phyloP scores from a whole-genome alignment of 1,140 invertebrate species.

The Triops cancriformis region DNA sequence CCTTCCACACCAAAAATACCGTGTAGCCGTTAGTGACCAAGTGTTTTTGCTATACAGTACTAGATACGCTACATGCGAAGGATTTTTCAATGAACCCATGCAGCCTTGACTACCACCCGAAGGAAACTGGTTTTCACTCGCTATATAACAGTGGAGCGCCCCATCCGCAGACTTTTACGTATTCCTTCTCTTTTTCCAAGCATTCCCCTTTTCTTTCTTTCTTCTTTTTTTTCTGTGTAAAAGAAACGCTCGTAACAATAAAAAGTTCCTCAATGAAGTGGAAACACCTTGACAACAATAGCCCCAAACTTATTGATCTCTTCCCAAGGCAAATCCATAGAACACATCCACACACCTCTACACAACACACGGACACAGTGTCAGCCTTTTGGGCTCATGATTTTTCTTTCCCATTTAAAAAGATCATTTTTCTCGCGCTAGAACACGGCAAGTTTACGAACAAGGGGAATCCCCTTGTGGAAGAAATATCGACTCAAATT shows the following conservation, averaged over 20 bases:
- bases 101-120: background rate
- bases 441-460: too few relatives aligned
- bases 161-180: too few relatives aligned
- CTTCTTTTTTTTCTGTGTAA: background rate
- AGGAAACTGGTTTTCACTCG: background rate
- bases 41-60: background rate
- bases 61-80: background rate
- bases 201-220: background rate
- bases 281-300: constrained; percentile 5
- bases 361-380: too few relatives aligned
- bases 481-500: background rate
- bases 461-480: background rate
- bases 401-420: background rate
- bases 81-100: constrained; percentile 2
- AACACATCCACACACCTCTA: background rate
- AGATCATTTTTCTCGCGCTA: too few relatives aligned
- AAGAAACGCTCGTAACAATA: background rate
- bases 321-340: background rate
- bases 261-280: background rate
- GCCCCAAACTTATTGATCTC: background rate
- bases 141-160: background rate
- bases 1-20: constrained; percentile 22
- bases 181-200: background rate
- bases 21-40: background rate
- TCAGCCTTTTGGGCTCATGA: background rate